Conservation (phyloP, 2,797 vertebrate genomes). For the Phoebastria nigripes region DNA sequence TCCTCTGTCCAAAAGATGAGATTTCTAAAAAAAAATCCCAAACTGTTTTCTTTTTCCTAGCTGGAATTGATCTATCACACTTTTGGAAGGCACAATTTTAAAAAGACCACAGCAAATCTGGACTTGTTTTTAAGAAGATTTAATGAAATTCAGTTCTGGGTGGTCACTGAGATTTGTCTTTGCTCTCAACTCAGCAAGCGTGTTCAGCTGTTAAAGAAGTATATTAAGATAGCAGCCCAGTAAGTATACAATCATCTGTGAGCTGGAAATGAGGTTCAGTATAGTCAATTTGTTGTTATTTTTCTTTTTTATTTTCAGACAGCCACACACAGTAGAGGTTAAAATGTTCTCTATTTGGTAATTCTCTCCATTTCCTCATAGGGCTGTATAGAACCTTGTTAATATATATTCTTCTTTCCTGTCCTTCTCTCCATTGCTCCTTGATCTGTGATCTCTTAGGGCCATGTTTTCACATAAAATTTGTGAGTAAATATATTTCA, state of each 20-base stretch:
- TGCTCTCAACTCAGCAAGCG: conserved; percentile 94
- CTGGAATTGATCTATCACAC: conserved; percentile 96
- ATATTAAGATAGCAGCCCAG: conserved; percentile 98
- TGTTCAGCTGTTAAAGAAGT: conserved; percentile 97
- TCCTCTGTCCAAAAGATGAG: background rate
- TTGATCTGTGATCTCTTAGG: background rate
- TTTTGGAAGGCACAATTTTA: conserved; percentile 92
- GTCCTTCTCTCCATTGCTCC: background rate
- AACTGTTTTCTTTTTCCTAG: conserved; percentile 73
- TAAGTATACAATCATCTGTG: conserved; percentile 73
- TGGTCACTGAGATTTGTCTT: conserved; percentile 93
- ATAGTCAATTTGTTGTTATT: background rate
- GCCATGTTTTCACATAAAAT: background rate
- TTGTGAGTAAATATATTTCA: background rate
- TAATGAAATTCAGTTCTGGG: conserved; percentile 99
- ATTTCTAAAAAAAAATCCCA: background rate
- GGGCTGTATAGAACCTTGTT: background rate
- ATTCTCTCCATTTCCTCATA: background rate
- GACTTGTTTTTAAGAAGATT: conserved; percentile 96
- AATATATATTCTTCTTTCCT: background rate
- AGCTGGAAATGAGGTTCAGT: background rate
- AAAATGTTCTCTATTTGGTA: background rate
- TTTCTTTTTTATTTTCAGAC: conserved; percentile 2
- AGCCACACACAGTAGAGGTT: background rate
- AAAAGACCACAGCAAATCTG: conserved; percentile 95